Evolutionary conservation across 2,113 vertebrate genomes (phyloP).

Genomic region (Coregonus clupeaformis): DNA sequence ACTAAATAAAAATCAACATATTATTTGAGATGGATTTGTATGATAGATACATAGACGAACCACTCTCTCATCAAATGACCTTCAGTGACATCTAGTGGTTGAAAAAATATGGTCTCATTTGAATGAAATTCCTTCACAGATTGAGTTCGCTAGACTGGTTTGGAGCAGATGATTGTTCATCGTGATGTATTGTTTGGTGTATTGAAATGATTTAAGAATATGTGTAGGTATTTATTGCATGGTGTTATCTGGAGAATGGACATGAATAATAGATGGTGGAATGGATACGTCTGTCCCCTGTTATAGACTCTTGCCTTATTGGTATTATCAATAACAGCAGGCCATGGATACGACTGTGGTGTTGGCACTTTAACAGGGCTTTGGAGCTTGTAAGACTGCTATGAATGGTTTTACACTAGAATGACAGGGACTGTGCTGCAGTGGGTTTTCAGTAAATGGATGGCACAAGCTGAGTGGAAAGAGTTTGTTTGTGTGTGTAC

Average conservation of each 20-base stretch:
- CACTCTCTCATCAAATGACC: background rate
- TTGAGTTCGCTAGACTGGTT: constrained; percentile 5
- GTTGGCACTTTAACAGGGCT: constrained; percentile 15
- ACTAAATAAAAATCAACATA: background rate
- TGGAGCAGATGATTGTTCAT: constrained; percentile 14
- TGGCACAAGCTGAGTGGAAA: constrained; percentile 7
- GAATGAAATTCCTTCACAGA: background rate
- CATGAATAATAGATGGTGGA: constrained; percentile 53
- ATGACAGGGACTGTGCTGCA: background rate
- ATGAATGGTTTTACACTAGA: constrained; percentile 20
- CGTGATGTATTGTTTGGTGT: constrained; percentile 16
- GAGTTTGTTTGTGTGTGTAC: constrained; percentile 32
- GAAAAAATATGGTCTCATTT: constrained; percentile 1
- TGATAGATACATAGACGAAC: background rate
- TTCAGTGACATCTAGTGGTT: constrained; percentile 59
- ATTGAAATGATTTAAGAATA: background rate
- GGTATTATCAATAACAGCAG: constrained; percentile 6
- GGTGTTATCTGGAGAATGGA: constrained; percentile 33
- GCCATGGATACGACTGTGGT: background rate
- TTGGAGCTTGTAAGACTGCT: constrained; percentile 36
- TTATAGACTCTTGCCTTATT: constrained; percentile 17
- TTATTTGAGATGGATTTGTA: background rate
- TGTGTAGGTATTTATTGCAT: constrained; percentile 24
- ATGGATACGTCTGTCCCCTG: constrained; percentile 42
- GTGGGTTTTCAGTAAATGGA: constrained; percentile 11